Evolutionary conservation across 2,113 vertebrate species (phyloP), one percentile per base, ranked within the genome.

Genomic region (Heloderma charlesbogerti): DNA sequence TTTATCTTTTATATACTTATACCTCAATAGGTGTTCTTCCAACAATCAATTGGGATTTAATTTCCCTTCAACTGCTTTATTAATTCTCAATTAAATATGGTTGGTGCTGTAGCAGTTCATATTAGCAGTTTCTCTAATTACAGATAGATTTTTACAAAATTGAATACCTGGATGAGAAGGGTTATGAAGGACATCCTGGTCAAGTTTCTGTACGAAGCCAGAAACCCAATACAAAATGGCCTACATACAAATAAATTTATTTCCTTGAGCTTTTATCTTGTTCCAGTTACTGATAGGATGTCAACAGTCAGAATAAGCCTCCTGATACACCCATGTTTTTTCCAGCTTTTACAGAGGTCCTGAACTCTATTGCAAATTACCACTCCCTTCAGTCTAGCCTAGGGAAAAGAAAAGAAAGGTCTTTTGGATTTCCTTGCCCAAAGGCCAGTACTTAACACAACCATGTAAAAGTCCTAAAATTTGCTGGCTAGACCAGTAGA

Each of bases 1-100:
- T 96, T 95, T 96, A 97, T 96, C 92, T 97, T 93, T 96, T 95
- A 86, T 96, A 95, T 95, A 95, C 92, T 96, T 94, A 94, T 94
- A 95, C 92, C 93, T 96, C 94, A 95, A 89, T 92, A 96, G 92
- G 89, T 95, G n/a, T 43, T 94, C 31, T 22, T 96, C 75, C 40
- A 84, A 95, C 90, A 96, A 96, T 91, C 92, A 94, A 90, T 86
- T 89, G 72, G 88, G 87, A 96, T 94, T 96, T 97, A 96, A 96
- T 96, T 96, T 95, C 87, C 89, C 91, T 92, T 84, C 90, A 84
- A 91, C 91, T 82, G 88, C 69, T 89, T 95, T 94, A 96, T 96
- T 95, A 96, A 94, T 88, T 96, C 92, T 91, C 94, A 95, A 95
- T 96, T 96, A 96, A 96, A 96, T 92, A 90, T 34, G 84, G 91